phyloP scores from a whole-genome alignment of 1,140 invertebrate genomes.

The Conus betulinus region DNA sequence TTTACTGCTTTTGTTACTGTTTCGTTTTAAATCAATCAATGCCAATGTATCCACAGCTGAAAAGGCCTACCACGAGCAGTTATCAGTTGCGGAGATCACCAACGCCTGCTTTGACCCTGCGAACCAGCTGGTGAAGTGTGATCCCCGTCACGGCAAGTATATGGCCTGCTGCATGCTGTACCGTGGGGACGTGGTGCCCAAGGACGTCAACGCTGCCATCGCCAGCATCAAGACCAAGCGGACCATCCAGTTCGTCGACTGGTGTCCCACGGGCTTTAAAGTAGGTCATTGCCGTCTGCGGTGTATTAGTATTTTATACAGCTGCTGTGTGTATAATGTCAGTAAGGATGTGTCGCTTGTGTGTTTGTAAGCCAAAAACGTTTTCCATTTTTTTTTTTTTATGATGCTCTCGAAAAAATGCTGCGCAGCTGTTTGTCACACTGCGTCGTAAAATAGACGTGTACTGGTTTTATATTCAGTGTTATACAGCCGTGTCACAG shows the following conservation, averaged over 20 bases:
- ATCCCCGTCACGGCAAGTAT: conserved; percentile 86
- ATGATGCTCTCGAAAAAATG: too few species aligned
- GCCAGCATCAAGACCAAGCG: conserved; percentile 87
- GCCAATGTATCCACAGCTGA: neutral
- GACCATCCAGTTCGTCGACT: conserved; percentile 82
- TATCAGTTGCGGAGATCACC: neutral
- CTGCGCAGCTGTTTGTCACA: too few species aligned
- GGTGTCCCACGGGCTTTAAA: conserved; percentile 81
- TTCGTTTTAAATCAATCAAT: too few species aligned
- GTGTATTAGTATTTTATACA: too few species aligned
- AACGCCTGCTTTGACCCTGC: conserved; percentile 32
- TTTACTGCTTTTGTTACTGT: too few species aligned
- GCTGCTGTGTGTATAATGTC: too few species aligned
- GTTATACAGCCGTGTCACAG: too few species aligned
- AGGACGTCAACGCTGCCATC: conserved; percentile 89
- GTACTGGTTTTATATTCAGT: too few species aligned
- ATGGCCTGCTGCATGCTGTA: conserved; percentile 81
- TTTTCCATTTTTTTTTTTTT: too few species aligned
- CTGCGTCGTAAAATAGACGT: too few species aligned
- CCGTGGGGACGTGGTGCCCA: conserved; percentile 78
- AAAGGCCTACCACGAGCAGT: neutral
- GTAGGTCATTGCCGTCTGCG: conserved; percentile 25
- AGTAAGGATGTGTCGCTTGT: too few species aligned
- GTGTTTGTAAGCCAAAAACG: too few species aligned
- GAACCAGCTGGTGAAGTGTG: conserved; percentile 91